Percentiles rank a stretch among this genome's conserved stretches.
Conservation (phyloP, 1,140 invertebrate species). For the Heliothis subflexa region DNA sequence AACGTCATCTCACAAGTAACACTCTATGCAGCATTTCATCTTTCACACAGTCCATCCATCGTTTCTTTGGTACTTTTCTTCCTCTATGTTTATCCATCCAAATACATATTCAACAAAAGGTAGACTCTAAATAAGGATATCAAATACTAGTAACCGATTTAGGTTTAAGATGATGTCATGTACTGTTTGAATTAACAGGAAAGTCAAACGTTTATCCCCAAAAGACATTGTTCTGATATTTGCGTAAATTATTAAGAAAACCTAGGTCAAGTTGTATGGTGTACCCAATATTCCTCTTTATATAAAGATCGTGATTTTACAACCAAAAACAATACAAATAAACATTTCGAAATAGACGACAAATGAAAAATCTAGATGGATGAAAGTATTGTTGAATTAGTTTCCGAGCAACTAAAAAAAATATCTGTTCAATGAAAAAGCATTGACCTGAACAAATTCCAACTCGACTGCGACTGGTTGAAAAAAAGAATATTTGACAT, state of each 20-base stretch:
- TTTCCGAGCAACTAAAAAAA: background rate
- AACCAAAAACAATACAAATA: background rate
- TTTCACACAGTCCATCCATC: too few relatives aligned
- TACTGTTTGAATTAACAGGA: background rate
- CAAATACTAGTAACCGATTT: background rate
- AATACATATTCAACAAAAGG: too few relatives aligned
- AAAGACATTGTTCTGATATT: background rate
- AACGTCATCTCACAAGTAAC: too few relatives aligned
- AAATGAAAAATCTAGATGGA: background rate
- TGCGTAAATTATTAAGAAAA: background rate
- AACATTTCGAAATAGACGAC: background rate
- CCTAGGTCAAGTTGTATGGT: too few relatives aligned
- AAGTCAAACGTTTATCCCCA: background rate
- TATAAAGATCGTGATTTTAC: background rate
- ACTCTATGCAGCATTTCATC: too few relatives aligned
- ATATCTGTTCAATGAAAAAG: slow-evolving; percentile 4
- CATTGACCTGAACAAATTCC: slow-evolving; percentile 34
- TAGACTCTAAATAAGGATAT: too few relatives aligned
- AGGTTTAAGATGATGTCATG: background rate
- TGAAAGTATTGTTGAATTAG: background rate
- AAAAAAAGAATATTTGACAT: slow-evolving; percentile 32
- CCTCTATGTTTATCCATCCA: too few relatives aligned
- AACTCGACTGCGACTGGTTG: background rate
- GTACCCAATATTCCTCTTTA: too few relatives aligned
- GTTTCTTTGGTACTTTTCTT: too few relatives aligned